Conservation (phyloP, 2,888 invertebrate genomes). For the Frankliniella intonsa region DNA sequence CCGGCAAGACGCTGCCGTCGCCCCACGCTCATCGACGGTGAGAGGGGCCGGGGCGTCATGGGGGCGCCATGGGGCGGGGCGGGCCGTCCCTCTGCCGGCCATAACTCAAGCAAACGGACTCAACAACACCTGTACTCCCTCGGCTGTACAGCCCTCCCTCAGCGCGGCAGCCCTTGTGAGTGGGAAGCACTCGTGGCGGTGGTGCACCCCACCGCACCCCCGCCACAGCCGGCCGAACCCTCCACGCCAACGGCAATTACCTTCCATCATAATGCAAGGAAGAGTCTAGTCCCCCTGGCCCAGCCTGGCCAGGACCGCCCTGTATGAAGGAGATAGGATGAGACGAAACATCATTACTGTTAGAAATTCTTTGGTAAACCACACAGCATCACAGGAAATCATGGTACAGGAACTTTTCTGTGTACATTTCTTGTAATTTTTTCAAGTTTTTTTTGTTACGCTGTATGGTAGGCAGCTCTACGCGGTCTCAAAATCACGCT, state of each 20-base stretch:
- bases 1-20: not conserved
- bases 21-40: not conserved
- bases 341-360: no score
- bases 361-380: no score
- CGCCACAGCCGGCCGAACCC: not conserved
- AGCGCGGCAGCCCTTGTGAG: not conserved
- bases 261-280: slow-evolving; percentile 7
- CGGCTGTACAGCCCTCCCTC: not conserved
- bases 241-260: slow-evolving; percentile 2
- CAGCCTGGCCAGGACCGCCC: no score
- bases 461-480: no score
- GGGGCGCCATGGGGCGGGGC: not conserved
- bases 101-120: slow-evolving; percentile 26
- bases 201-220: not conserved
- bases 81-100: not conserved
- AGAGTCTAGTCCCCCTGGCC: not conserved
- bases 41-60: not conserved
- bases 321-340: no score
- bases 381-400: no score
- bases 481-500: no score
- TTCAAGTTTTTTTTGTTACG: no score
- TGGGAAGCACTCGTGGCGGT: not conserved
- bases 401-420: no score
- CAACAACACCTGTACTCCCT: slow-evolving; percentile 23
- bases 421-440: no score